Evolutionary conservation across 2,113 vertebrate species (phyloP), one percentile per base, ranked within the genome.

Genomic region (Oncorhynchus masou): DNA sequence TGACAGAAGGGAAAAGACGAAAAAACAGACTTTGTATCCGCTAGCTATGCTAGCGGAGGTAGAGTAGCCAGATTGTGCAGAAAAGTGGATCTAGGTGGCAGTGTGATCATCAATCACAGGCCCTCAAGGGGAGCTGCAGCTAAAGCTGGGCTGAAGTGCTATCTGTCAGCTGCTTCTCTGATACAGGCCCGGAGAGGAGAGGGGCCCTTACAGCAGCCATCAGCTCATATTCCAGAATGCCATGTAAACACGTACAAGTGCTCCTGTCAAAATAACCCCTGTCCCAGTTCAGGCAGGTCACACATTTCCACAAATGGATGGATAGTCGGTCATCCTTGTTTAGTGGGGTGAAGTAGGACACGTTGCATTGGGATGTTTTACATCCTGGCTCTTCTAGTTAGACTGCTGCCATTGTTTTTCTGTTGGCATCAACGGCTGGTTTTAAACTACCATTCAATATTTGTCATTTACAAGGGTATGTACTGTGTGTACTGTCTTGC

Each of bases 101-200:
- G 90, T 70, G 86, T 78, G 79, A 92, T 94, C 92, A 94, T 94
- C 93, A 93, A 94, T 94, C 93, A 94, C 89, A 68, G 89, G 84
- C 88, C 90, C 93, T 91, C 88, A 88, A 92, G 93, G 91, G 92
- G 92, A 92, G 90, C 87, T 82, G 88, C 84, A 87, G 91, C 93
- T 92, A 90, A 93, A 93, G 91, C 92, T 91, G 91, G 92, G 91
- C 91, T 92, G 91, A 91, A 92, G 92, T 91, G 91, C 88, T 92
- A 92, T 93, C 92, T 93, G 93, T 94, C 93, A 94, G 92, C 90
- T 91, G 90, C 89, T 91, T 89, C 88, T 88, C 78, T 83, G 74
- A 88, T 88, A 81, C 89, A 87, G 90, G 86, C 81, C 81, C 85
- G n/a, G 59, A 62, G 59, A 22, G n/a, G 81, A 51, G 85, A 84